Base-by-base conservation (phyloP, 2,888 invertebrate species). In the Hylaea fasciaria region DNA sequence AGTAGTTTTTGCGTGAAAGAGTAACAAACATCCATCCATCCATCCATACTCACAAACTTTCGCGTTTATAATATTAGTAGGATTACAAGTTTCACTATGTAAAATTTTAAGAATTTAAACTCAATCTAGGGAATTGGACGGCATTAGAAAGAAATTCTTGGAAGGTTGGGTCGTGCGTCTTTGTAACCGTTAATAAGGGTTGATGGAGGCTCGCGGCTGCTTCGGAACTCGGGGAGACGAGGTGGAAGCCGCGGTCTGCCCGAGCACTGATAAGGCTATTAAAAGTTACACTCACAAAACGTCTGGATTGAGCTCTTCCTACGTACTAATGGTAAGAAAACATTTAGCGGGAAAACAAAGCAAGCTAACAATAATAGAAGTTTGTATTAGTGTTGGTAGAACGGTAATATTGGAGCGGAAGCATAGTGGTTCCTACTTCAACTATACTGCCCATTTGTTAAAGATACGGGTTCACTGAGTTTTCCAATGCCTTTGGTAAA, bases 221-320 rank as follows among this genome's bases (percentile, higher is more conserved):
- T 66, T 71, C 68, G 68, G 22, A 41, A 73, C 74, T 68, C 73
- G 72, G 68, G 80, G 79, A 78, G 78, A 73, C 76, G 76, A 78
- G 83, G 81, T 79, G 78, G 76, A 78, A 75, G 79, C 78, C 73
- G 77, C 78, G 81, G 87, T 81, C 87, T 89, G 89, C 78, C 77
- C 72, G 77, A 79, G 82, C 75, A 83, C 87, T 84, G 89, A 91
- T 91, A 91, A 90, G 87, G 86, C 89, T 92, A 90, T 91, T 90
- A 90, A 88, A 92, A 92, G 86, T 92, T 88, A 87, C 87, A 82
- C 85, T 84, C 75, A 75, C 79, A 83, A 83, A 82, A 82, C 80
- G 78, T 69, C 77, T 80, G 86, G 82, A 86, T 87, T 83, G 83
- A 83, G 77, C 74, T 78, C 80, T 86, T 82, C 83, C 77, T 76